phyloP scores from a whole-genome alignment of 2,888 invertebrate species.

The Athripsodes cinereus region DNA sequence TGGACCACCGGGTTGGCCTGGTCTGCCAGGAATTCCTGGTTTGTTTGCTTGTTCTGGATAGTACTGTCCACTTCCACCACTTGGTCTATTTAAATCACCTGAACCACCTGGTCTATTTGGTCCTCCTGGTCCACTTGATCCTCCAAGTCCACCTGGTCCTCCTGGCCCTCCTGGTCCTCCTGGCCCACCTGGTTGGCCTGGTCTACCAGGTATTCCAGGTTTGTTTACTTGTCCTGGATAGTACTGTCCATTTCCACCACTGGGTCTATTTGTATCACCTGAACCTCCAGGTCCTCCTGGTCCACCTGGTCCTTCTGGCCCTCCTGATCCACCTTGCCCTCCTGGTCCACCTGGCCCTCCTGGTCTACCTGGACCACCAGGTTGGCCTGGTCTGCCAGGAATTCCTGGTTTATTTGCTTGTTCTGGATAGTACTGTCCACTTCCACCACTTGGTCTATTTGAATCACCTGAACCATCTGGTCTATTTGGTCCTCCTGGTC shows the following conservation, averaged over 20 bases:
- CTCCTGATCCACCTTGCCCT: constrained; percentile 27
- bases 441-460: constrained; percentile 6
- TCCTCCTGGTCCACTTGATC: constrained; percentile 36
- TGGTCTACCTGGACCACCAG: constrained; percentile 30
- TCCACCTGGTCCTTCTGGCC: constrained; percentile 28
- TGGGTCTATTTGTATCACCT: too few relatives aligned
- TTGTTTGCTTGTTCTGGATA: constrained; percentile 31
- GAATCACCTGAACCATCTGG: constrained; percentile 26
- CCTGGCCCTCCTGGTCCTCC: constrained; percentile 29
- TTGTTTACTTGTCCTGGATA: constrained; percentile 15
- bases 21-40: constrained; percentile 32
- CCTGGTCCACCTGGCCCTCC: constrained; percentile 28
- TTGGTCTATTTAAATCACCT: constrained; percentile 33
- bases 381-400: constrained; percentile 30
- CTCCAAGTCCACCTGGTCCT: constrained; percentile 28
- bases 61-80: constrained; percentile 13
- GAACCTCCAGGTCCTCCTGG: constrained; percentile 12
- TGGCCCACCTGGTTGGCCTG: constrained; percentile 30
- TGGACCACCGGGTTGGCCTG: constrained; percentile 32
- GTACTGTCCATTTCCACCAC: constrained; percentile 5
- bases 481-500: constrained; percentile 26
- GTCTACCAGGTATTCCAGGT: constrained; percentile 14
- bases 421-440: constrained; percentile 20
- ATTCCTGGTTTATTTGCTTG: constrained; percentile 30
- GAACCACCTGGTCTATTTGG: constrained; percentile 34